A percentile compares a stretch with the other conserved stretches of the same genome.
Evolutionary conservation across 2,888 invertebrate genomes (phyloP).

Genomic region (Andricus curvator): DNA sequence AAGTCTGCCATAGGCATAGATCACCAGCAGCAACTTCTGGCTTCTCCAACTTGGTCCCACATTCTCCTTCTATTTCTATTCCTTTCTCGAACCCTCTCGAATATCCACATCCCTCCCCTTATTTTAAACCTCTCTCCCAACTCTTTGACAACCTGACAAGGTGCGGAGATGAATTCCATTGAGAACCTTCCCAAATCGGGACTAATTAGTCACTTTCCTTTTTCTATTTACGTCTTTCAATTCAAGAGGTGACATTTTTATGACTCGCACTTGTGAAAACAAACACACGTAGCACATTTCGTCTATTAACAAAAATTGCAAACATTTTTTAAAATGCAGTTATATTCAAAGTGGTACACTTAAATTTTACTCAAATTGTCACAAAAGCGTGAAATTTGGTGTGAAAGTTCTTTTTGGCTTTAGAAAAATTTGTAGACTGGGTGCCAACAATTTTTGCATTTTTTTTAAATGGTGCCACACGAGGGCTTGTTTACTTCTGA

Average conservation of each 20-base stretch:
- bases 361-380: too few relatives aligned
- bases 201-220: conserved; percentile 41
- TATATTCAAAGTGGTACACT: too few relatives aligned
- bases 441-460: too few relatives aligned
- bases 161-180: conserved; percentile 32
- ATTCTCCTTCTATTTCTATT: conserved; percentile 32
- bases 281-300: too few relatives aligned
- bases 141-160: conserved; percentile 25
- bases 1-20: not conserved
- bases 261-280: not conserved
- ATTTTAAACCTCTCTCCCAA: conserved; percentile 1
- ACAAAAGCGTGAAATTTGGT: too few relatives aligned
- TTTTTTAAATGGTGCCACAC: too few relatives aligned
- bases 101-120: conserved; percentile 8
- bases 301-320: too few relatives aligned
- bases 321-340: too few relatives aligned
- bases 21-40: not conserved
- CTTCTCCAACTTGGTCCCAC: conserved; percentile 36
- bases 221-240: conserved; percentile 46
- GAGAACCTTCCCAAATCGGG: conserved; percentile 45
- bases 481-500: too few relatives aligned
- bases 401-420: too few relatives aligned
- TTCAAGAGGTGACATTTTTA: not conserved
- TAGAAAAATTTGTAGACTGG: too few relatives aligned
- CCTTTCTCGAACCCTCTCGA: conserved; percentile 6